Evolutionary conservation across 2,797 vertebrate genomes (phyloP).

Genomic region (Pelodytes ibericus): DNA sequence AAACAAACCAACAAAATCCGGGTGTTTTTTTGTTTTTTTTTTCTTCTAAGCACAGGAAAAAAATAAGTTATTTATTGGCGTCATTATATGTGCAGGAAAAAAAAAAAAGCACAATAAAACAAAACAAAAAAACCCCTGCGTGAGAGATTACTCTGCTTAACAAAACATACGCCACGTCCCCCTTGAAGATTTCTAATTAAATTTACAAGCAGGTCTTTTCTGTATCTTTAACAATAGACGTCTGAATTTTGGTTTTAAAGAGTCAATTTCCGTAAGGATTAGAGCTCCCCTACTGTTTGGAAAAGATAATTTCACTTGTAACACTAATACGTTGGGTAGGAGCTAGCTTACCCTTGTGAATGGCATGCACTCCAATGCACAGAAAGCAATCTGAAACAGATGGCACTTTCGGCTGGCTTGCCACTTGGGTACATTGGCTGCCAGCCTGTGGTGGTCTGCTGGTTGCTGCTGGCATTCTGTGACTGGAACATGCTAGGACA

Average conservation of each 20-base stretch:
- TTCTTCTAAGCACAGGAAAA: too few species aligned
- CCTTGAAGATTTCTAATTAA: constrained; percentile 65
- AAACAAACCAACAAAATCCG: too few species aligned
- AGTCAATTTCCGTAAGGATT: constrained; percentile 74
- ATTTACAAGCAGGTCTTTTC: constrained; percentile 63
- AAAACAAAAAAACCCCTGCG: constrained; percentile 37
- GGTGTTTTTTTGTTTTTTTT: too few species aligned
- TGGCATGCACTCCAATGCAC: constrained; percentile 80
- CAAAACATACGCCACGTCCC: constrained; percentile 68
- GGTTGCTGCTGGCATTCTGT: constrained; percentile 85
- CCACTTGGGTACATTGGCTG: constrained; percentile 80
- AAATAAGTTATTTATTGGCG: too few species aligned
- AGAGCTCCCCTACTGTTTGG: constrained; percentile 81
- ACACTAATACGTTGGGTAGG: constrained; percentile 80
- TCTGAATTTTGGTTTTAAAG: constrained; percentile 52
- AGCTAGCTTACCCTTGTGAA: constrained; percentile 74
- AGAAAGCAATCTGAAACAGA: constrained; percentile 86
- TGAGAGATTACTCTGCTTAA: constrained; percentile 65
- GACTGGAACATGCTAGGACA: constrained; percentile 84
- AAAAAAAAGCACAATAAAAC: background rate
- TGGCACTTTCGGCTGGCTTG: constrained; percentile 88
- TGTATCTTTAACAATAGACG: constrained; percentile 69
- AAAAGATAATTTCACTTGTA: constrained; percentile 84
- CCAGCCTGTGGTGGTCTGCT: constrained; percentile 86
- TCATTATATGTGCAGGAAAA: too few species aligned